phyloP scores from a whole-genome alignment of 2,888 invertebrate genomes.

The Oscheius myriophilus region DNA sequence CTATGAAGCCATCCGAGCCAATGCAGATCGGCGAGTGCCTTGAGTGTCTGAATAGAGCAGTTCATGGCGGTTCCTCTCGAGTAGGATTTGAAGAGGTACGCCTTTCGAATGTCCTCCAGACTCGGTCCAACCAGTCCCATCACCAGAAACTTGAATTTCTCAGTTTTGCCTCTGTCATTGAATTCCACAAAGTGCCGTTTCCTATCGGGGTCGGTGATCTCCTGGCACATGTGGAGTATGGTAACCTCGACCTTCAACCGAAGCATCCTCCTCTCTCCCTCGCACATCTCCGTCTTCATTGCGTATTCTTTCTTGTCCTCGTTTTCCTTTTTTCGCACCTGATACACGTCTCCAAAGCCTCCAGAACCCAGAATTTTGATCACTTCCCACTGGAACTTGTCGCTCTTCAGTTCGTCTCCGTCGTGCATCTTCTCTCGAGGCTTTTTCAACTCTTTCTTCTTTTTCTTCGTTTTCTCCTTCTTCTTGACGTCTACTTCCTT shows the following conservation, averaged over 20 bases:
- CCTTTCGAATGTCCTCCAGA: constrained; percentile 17
- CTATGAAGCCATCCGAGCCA: constrained; percentile 18
- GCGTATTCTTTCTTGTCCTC: constrained; percentile 39
- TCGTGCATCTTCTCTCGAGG: constrained; percentile 31
- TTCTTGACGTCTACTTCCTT: not conserved
- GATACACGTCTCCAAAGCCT: constrained; percentile 53
- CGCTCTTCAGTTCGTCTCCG: constrained; percentile 32
- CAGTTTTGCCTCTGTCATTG: constrained; percentile 19
- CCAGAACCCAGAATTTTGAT: constrained; percentile 43
- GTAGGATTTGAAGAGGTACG: constrained; percentile 1
- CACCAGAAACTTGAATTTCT: constrained; percentile 28
- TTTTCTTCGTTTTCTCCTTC: not conserved
- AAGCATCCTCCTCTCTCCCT: constrained; percentile 40
- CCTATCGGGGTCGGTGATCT: not conserved
- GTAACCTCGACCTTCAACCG: constrained; percentile 50
- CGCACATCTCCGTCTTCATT: constrained; percentile 46
- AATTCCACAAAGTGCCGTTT: constrained; percentile 23
- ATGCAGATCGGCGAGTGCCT: constrained; percentile 23
- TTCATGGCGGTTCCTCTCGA: constrained; percentile 14
- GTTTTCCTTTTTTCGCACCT: constrained; percentile 33
- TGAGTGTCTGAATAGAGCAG: constrained; percentile 16
- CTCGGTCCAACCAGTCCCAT: constrained; percentile 29
- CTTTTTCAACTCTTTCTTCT: constrained; percentile 3
- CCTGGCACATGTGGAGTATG: constrained; percentile 37
- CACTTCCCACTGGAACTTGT: constrained; percentile 35